Conservation (phyloP, 2,113 vertebrate genomes). For the Tapirus terrestris region DNA sequence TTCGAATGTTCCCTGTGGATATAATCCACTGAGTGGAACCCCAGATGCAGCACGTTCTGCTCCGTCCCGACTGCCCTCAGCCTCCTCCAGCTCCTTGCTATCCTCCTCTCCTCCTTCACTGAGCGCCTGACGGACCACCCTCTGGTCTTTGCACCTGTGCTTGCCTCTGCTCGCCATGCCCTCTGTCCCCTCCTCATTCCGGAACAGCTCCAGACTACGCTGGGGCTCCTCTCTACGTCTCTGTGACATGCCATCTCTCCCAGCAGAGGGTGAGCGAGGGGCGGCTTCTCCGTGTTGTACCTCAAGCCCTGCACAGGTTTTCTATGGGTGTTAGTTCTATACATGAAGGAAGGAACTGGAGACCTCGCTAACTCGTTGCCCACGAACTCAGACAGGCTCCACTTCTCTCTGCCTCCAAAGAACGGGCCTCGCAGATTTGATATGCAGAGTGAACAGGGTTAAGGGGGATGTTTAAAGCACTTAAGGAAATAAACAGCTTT, state of each 20-base stretch:
- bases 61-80: rapidly evolving
- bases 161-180: not conserved
- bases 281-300: rapidly evolving
- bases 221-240: not conserved
- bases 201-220: not conserved
- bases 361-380: not conserved
- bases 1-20: rapidly evolving
- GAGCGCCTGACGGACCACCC: rapidly evolving
- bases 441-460: conserved; percentile 55
- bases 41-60: rapidly evolving
- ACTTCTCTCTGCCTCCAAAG: not conserved
- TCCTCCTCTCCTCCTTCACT: not conserved
- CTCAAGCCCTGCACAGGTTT: rapidly evolving
- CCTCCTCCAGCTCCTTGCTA: not conserved
- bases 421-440: not conserved
- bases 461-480: conserved; percentile 67
- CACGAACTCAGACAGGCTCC: not conserved
- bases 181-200: not conserved
- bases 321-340: rapidly evolving
- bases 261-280: too few relatives aligned
- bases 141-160: not conserved
- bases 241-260: not conserved
- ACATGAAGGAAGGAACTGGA: rapidly evolving
- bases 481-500: conserved; percentile 78
- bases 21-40: not conserved